A percentile compares a stretch with the other conserved stretches of the same genome.
phyloP scores from a whole-genome alignment of 2,113 vertebrate genomes.

The Galeopterus variegatus region DNA sequence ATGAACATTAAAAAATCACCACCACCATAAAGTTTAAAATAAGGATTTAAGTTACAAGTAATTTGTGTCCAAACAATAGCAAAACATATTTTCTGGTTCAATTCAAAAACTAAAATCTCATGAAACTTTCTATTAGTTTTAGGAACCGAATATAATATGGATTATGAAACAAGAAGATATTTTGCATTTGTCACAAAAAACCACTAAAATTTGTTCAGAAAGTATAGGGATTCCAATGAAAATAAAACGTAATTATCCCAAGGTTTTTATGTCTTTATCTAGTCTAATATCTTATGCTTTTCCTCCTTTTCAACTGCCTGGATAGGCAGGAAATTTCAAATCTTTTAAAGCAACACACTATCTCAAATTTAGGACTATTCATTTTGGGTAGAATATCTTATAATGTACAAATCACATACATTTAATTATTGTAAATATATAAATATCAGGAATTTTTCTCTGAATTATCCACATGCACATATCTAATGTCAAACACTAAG shows the following conservation, averaged over 20 bases:
- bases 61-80: conserved; percentile 14
- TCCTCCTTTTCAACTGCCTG: background rate
- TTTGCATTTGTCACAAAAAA: conserved; percentile 27
- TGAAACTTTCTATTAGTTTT: conserved; percentile 43
- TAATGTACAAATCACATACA: background rate
- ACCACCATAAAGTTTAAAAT: background rate
- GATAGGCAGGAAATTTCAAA: conserved; percentile 10
- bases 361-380: conserved; percentile 46
- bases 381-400: background rate
- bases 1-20: conserved; percentile 59
- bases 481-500: background rate
- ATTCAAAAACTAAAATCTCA: conserved; percentile 51
- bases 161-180: background rate
- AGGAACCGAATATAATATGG: background rate
- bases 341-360: background rate
- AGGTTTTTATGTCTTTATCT: background rate
- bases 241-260: conserved; percentile 27
- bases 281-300: conserved; percentile 23
- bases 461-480: background rate
- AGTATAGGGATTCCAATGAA: conserved; percentile 5
- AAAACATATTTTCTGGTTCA: conserved; percentile 43
- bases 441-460: background rate
- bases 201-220: conserved; percentile 23
- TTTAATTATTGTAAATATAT: background rate
- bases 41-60: conserved; percentile 10